A percentile compares a stretch with the other conserved stretches of the same genome.
These are phyloP conservation scores for Anguilla japonica DNA, from an alignment of 2,113 vertebrate genomes.

Conservation along the genomic window DNA sequence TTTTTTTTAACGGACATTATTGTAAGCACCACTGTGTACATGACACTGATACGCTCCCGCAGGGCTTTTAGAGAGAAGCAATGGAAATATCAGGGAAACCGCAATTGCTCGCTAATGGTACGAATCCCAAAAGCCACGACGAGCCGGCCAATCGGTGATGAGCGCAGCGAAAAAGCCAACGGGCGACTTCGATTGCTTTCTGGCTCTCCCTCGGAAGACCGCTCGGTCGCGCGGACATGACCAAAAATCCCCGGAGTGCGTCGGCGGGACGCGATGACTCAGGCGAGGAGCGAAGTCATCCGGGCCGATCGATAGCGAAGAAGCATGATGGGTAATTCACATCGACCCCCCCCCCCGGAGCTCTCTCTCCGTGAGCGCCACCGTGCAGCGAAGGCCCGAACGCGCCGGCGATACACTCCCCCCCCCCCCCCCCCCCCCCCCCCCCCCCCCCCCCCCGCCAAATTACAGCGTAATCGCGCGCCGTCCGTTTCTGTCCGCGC, in stretches of 20 bases:
- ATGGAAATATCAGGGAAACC: background rate
- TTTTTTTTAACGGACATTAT: background rate
- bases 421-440: background rate
- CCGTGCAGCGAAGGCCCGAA: background rate
- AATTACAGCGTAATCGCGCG: background rate
- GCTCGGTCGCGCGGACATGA: background rate
- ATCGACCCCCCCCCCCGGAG: background rate
- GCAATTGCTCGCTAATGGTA: background rate
- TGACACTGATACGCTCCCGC: background rate
- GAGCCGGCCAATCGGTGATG: background rate
- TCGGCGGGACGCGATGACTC: background rate
- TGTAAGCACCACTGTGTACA: background rate
- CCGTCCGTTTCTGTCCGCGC: background rate
- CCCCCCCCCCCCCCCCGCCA: background rate
- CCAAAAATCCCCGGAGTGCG: background rate
- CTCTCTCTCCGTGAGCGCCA: background rate
- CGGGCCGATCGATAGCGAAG: background rate
- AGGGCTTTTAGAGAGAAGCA: background rate
- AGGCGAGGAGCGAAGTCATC: background rate
- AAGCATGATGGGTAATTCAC: background rate
- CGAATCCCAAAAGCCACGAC: background rate
- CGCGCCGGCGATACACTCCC: background rate
- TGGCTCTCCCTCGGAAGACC: background rate
- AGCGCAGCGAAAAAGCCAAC: background rate
- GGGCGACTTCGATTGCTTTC: background rate